Base-by-base conservation (phyloP, 2,797 vertebrate species). In the Danio albolineatus region DNA sequence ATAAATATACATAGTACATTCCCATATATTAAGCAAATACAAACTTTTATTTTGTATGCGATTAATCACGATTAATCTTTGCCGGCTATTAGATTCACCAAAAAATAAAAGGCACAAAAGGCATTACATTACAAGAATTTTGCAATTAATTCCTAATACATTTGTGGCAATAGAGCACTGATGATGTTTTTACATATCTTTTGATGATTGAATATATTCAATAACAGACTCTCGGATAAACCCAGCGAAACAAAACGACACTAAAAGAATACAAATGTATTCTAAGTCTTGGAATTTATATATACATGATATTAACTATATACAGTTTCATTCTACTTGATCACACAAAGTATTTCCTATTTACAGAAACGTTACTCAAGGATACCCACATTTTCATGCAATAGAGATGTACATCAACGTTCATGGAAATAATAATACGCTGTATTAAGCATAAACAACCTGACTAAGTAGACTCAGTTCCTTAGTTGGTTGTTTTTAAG, bases 401-500 rank as follows among this genome's bases (percentile, higher is more conserved):
- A 48, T 49, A 51, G 48, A 80, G 10, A 36, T 49, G 9, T 28
- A 61, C 10, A 44, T 49, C 10, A 10, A 44, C 7, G 43, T 43
- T 67, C 17, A n/a, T 10, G 56, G n/a, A 72, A 79, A 67, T 13
- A 8, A 67, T 46, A 49, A 70, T 56, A 73, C 57, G 67, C 9
- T 38, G 46, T 51, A 79, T 73, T 60, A 7, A 73, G 56, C 61
- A 77, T 39, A 13, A 53, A 84, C 61, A 74, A 72, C 69, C 46
- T 69, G 43, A 70, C 66, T 64, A 44, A 76, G 46, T 28, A 44
- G 69, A 56, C 56, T 67, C 54, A 70, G 41, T 81, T 21, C 49
- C 48, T 73, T 48, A 43, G 53, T 64, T 72, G 51, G 79, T 82
- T 85, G 81, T 85, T 81, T 72, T 72, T 80, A 74, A 89, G 86